Evolutionary conservation across 1,140 invertebrate species (phyloP).

Genomic region (Drosophila nigromelanica): DNA sequence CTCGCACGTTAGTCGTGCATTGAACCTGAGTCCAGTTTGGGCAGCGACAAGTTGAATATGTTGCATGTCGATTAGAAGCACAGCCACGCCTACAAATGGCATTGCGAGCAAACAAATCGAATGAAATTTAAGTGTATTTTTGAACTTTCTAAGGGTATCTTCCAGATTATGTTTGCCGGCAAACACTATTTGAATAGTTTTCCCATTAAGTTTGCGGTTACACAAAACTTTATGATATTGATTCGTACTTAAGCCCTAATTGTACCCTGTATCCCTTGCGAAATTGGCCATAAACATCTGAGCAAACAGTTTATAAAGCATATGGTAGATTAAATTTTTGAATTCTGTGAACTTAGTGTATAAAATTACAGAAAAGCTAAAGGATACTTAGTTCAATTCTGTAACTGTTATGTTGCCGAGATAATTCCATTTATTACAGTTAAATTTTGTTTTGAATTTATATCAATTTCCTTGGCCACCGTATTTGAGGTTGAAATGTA

Average conservation of each 20-base stretch:
- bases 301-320: no score
- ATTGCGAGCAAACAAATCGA: conserved; percentile 19
- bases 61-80: conserved; percentile 38
- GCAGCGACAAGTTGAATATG: conserved; percentile 56
- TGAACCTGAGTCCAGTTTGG: conserved; percentile 36
- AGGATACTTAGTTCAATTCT: no score
- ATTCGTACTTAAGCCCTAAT: background rate
- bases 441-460: background rate
- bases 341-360: no score
- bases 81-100: conserved; percentile 14
- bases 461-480: conserved; percentile 1
- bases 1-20: conserved; percentile 18
- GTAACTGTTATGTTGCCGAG: no score
- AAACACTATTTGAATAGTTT: conserved; percentile 12
- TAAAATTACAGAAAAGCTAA: no score
- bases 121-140: conserved; percentile 45
- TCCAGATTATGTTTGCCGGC: background rate
- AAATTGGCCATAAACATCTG: no score
- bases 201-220: conserved; percentile 19
- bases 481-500: background rate
- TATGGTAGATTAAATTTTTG: no score
- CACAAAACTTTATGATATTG: background rate
- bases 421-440: no score
- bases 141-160: conserved; percentile 31
- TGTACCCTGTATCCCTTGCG: no score